A percentile compares a stretch with the other conserved stretches of the same genome.
Conservation (phyloP, 1,140 invertebrate genomes). For the Drosophila kepulauana region DNA sequence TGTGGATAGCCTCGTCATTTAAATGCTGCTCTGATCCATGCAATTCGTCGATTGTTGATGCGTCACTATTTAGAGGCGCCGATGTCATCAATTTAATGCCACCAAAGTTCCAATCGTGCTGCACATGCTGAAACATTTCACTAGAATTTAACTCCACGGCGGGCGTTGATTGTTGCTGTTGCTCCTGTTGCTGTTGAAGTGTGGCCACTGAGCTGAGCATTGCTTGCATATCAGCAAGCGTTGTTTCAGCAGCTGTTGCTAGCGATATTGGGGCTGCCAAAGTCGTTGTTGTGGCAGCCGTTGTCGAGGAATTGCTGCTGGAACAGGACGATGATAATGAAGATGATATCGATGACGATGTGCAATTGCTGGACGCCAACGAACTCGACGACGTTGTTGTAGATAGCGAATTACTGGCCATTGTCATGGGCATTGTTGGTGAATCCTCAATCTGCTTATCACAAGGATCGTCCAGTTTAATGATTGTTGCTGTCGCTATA, state of each 20-base stretch:
- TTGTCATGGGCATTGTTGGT: conserved; percentile 43
- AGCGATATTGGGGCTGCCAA: conserved; percentile 42
- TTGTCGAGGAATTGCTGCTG: conserved; percentile 68
- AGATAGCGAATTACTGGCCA: conserved; percentile 47
- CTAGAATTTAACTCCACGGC: conserved; percentile 60
- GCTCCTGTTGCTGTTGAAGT: conserved; percentile 60
- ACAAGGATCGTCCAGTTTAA: conserved; percentile 60
- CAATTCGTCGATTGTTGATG: conserved; percentile 40
- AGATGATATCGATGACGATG: conserved; percentile 66
- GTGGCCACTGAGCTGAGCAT: conserved; percentile 66
- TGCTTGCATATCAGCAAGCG: conserved; percentile 61
- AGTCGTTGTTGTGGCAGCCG: conserved; percentile 52
- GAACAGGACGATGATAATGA: conserved; percentile 69
- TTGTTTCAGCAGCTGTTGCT: conserved; percentile 48
- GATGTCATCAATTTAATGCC: conserved; percentile 67
- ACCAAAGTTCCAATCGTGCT: conserved; percentile 84
- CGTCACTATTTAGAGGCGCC: conserved; percentile 33
- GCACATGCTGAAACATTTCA: conserved; percentile 81
- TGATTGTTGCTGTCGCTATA: conserved; percentile 45
- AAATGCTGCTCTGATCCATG: conserved; percentile 39
- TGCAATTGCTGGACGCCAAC: conserved; percentile 55
- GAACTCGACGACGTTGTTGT: conserved; percentile 35
- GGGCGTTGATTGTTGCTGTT: conserved; percentile 39
- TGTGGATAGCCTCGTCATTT: conserved; percentile 68
- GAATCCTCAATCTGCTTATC: conserved; percentile 68